Evolutionary conservation across 2,113 vertebrate genomes (phyloP).

Genomic region (Mohoua ochrocephala): DNA sequence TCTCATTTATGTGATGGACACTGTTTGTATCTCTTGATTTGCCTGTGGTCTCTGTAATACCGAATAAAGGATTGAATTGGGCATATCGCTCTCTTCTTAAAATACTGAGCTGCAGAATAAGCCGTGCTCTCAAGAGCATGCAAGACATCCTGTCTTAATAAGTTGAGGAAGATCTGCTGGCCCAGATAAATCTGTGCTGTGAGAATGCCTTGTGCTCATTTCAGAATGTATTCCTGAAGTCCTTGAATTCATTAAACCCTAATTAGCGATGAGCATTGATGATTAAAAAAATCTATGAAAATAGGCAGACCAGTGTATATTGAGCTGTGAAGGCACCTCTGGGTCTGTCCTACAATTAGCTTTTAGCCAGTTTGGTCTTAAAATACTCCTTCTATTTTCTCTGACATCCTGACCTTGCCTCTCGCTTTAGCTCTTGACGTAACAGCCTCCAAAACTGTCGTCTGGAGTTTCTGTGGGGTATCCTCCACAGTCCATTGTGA

Average conservation of each 20-base stretch:
- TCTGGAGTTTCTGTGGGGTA: background rate
- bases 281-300: constrained; percentile 45
- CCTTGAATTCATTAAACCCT: constrained; percentile 67
- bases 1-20: background rate
- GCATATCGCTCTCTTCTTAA: background rate
- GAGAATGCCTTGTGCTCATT: constrained; percentile 57
- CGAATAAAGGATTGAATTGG: background rate
- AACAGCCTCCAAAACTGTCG: background rate
- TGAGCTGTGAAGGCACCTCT: constrained; percentile 26
- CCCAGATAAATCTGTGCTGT: constrained; percentile 61
- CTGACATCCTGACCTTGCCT: constrained; percentile 15
- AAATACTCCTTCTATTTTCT: constrained; percentile 57
- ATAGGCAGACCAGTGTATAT: constrained; percentile 14
- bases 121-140: constrained; percentile 7
- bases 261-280: constrained; percentile 61
- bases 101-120: constrained; percentile 11
- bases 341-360: constrained; percentile 50
- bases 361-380: constrained; percentile 57
- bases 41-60: background rate
- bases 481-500: background rate
- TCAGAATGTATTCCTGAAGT: constrained; percentile 60
- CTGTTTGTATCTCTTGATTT: background rate
- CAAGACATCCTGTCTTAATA: constrained; percentile 30
- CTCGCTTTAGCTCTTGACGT: constrained; percentile 20
- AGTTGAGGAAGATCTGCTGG: constrained; percentile 58